Evolutionary conservation across 2,888 invertebrate species (phyloP).

Genomic region (Drosophila anomelani): DNA sequence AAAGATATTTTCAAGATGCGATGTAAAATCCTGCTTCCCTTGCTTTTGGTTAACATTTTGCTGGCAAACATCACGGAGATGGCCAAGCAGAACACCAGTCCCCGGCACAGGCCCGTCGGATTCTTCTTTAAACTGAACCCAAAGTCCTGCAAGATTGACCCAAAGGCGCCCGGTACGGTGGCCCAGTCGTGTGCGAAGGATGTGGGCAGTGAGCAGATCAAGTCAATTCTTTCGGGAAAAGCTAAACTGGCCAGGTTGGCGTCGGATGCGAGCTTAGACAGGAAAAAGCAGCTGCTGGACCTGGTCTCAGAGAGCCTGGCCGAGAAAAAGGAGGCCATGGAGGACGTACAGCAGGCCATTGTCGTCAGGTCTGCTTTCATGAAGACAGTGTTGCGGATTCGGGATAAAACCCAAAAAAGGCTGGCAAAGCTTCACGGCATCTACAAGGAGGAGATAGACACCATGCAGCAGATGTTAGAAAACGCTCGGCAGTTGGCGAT

Average conservation of each 20-base stretch:
- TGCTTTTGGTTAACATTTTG: slow-evolving; percentile 34
- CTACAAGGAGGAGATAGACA: neutral
- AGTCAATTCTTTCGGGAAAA: slow-evolving; percentile 36
- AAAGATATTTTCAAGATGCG: slow-evolving; percentile 34
- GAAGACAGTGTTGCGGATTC: slow-evolving; percentile 2
- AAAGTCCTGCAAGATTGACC: slow-evolving; percentile 42
- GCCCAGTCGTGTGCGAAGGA: slow-evolving; percentile 42
- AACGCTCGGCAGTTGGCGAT: neutral
- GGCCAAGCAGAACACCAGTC: neutral
- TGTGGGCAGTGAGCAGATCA: slow-evolving; percentile 23
- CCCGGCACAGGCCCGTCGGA: slow-evolving; percentile 4
- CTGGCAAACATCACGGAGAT: slow-evolving; percentile 20
- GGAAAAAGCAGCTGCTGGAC: slow-evolving; percentile 40
- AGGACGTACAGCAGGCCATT: slow-evolving; percentile 30
- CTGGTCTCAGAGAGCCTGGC: slow-evolving; percentile 9
- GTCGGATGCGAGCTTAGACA: slow-evolving; percentile 38
- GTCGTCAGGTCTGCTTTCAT: slow-evolving; percentile 3
- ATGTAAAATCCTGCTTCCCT: slow-evolving; percentile 25
- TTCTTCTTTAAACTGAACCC: slow-evolving; percentile 20
- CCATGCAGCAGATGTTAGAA: neutral
- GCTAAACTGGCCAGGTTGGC: slow-evolving; percentile 47
- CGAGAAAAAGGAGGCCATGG: slow-evolving; percentile 24
- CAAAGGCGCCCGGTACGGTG: slow-evolving; percentile 32
- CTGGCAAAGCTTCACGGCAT: slow-evolving; percentile 12
- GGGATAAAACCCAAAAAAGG: neutral